Evolutionary conservation across 2,888 invertebrate genomes (phyloP).

Genomic region (Thymelicus sylvestris): DNA sequence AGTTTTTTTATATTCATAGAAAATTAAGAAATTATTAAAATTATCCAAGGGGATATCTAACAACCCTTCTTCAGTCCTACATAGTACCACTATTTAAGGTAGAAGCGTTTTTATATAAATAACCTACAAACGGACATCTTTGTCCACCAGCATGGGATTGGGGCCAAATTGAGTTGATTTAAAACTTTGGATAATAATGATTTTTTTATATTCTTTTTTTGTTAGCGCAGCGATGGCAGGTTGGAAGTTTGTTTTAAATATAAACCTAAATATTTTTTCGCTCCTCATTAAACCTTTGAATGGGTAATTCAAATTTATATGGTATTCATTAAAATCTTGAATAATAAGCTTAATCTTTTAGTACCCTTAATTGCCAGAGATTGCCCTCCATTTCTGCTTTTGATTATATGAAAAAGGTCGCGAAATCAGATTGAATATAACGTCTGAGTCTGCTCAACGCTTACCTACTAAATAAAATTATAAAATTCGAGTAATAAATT

Average conservation of each 20-base stretch:
- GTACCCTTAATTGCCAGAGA: constrained; percentile 13
- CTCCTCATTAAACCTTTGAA: background rate
- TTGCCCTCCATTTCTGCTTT: constrained; percentile 7
- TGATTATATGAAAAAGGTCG: constrained; percentile 19
- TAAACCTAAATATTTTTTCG: background rate
- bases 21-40: no score
- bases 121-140: no score
- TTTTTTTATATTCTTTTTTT: no score
- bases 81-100: no score
- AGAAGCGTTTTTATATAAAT: no score
- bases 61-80: no score
- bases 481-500: background rate
- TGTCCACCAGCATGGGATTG: no score
- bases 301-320: background rate
- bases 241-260: background rate
- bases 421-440: background rate
- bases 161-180: no score
- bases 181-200: no score
- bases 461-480: background rate
- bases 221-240: no score
- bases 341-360: constrained; percentile 16
- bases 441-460: background rate
- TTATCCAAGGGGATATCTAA: no score
- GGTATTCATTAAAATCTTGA: constrained; percentile 11
- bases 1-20: no score